Percentiles rank a stretch among this genome's conserved stretches.
phyloP scores from a whole-genome alignment of 2,113 vertebrate species.

The Phocoena sinus region DNA sequence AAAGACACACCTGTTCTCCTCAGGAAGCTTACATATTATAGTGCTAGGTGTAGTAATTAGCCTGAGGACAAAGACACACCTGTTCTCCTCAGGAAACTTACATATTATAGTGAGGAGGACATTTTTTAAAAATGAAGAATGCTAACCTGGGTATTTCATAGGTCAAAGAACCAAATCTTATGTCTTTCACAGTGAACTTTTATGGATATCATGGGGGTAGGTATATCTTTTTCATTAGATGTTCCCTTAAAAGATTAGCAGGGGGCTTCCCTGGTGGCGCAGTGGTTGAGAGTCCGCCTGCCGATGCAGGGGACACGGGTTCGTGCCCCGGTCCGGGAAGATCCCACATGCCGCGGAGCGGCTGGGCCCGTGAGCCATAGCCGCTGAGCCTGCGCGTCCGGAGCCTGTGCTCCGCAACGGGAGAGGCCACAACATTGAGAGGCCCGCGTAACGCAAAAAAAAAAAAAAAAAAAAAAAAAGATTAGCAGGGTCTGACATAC shows the following conservation, averaged over 20 bases:
- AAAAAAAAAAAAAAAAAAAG: too few relatives aligned
- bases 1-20: neutral
- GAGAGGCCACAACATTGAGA: too few relatives aligned
- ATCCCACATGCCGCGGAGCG: too few relatives aligned
- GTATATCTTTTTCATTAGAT: neutral
- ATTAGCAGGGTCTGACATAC: neutral
- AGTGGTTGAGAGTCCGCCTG: too few relatives aligned
- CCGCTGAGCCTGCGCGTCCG: too few relatives aligned
- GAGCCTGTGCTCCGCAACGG: too few relatives aligned
- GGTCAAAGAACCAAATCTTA: neutral
- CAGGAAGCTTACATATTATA: neutral
- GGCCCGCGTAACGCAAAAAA: too few relatives aligned
- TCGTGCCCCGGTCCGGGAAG: too few relatives aligned
- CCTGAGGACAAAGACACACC: neutral
- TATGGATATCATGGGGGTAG: neutral
- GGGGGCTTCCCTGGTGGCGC: too few relatives aligned
- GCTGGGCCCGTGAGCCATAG: too few relatives aligned
- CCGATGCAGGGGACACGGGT: too few relatives aligned
- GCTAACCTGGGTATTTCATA: neutral
- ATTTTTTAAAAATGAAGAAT: constrained; percentile 21
- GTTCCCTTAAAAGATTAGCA: neutral
- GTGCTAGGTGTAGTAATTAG: neutral
- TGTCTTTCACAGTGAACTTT: neutral
- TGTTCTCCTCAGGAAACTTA: neutral
- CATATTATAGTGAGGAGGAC: neutral